Evolutionary conservation across 2,113 vertebrate species (phyloP).

Genomic region (Leucosticte australis): DNA sequence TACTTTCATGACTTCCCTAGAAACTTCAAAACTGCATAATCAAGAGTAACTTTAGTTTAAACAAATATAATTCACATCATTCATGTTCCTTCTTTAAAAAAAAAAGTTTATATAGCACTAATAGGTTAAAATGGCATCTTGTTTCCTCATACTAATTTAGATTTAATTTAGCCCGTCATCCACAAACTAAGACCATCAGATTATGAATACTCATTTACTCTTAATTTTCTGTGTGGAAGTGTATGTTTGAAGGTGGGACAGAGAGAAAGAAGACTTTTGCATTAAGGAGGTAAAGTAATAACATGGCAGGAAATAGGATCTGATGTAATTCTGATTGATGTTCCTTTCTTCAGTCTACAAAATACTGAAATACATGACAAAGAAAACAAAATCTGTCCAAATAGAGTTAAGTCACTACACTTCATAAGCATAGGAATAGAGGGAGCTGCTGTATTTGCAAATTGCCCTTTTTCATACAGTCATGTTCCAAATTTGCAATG

Average conservation of each 20-base stretch:
- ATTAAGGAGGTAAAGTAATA: neutral
- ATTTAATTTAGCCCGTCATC: neutral
- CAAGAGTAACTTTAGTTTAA: neutral
- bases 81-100: neutral
- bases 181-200: neutral
- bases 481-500: neutral
- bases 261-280: neutral
- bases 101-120: neutral
- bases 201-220: neutral
- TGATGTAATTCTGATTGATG: neutral
- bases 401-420: neutral
- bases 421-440: neutral
- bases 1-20: neutral
- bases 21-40: neutral
- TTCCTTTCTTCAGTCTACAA: neutral
- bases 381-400: neutral
- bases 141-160: neutral
- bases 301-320: neutral
- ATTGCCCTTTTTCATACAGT: neutral
- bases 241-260: neutral
- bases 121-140: neutral
- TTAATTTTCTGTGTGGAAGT: neutral
- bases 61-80: neutral
- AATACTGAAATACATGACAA: neutral
- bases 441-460: neutral